Evolutionary conservation across 2,797 vertebrate species (phyloP), one percentile per base, ranked within the genome.

Genomic region (Crocodylus rhombifer): DNA sequence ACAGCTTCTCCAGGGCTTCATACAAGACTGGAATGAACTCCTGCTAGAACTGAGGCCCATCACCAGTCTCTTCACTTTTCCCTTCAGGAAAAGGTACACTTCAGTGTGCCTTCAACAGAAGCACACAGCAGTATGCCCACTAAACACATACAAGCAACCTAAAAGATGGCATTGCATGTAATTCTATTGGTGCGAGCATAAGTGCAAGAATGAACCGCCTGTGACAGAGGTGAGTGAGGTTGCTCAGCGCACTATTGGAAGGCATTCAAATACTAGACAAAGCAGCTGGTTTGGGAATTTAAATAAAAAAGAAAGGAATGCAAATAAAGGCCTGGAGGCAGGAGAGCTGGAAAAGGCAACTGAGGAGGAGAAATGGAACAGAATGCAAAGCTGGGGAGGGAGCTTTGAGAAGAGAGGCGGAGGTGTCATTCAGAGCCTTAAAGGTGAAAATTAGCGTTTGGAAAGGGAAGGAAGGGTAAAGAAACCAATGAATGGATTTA

Each of bases 1-100:
- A 77, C 3, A 25, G 4, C 2, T 83, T 88, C 71, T n/a, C 79
- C 7, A 51, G 60, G 23, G 71, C 15, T 20, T 30, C 36, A 75
- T 88, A n/a, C 83, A 88, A 63, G 2, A 93, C 51, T 91, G 93
- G 85, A 16, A 56, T 2, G 21, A 87, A 86, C 16, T 92, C 89
- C 63, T 87, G 26, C 73, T 86, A 84, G 77, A 82, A n/a, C 14
- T 80, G 17, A 87, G 16, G 64, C 67, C 55, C 88, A 67, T 25
- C 26, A 61, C n/a, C 86, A 90, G 36, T 15, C 14, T 75, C 67
- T 36, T 33, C 33, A 71, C 42, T 13, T 71, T 71, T 42, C 75
- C 18, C 25, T 69, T 61, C 33, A 71, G 18, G 42, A 33, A 80
- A 83, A 86, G n/a, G 25, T 18, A 26, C 20, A 60, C 5, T 65